Evolutionary conservation across 2,888 invertebrate genomes (phyloP), one percentile per base, ranked within the genome.

Genomic region (Cyaniris semiargus): DNA sequence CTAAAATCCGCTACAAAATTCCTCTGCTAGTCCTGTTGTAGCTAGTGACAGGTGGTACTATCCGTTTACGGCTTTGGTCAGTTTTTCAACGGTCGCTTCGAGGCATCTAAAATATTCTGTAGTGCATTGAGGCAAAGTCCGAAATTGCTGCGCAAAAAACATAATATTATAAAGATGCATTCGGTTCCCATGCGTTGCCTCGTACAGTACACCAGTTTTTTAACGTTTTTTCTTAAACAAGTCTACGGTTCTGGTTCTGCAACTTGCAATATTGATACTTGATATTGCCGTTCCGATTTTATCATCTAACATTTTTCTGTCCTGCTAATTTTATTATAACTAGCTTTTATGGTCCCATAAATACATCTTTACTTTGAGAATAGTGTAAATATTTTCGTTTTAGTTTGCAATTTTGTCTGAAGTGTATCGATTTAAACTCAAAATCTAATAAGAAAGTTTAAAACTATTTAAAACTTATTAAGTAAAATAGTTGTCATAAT

Each of bases 221-320:
- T 82, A 83, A 84, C 84, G n/a, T 86, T 86, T 88, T 89, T 88
- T 90, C 86, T 87, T 85, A 90, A 90, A 91, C 94, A 89, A 87
- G 94, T 92, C 90, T 90, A 91, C 93, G 90, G 90, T 93, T 93
- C 93, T 92, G 93, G 93, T 93, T 93, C 90, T 88, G 90, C 93
- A 87, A 90, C 89, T 90, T 85, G 89, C 88, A 90, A 87, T 88
- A 88, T 85, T 88, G 89, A 89, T 90, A 87, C 85, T 86, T 84
- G 86, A 90, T 89, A 88, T 86, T 88, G 84, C 85, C 85, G 83
- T 85, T 85, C 87, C 85, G 86, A 88, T 90, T 85, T 85, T 87
- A 87, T 87, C 84, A 82, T 84, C 82, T 81, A 74, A 74, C 48
- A 48, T 72, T 81, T 80, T 82, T 84, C 79, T 80, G 79, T 83